These are phyloP conservation scores for Cordylochernes scorpioides DNA, from an alignment of 2,888 invertebrate species.

Conservation along the genomic window DNA sequence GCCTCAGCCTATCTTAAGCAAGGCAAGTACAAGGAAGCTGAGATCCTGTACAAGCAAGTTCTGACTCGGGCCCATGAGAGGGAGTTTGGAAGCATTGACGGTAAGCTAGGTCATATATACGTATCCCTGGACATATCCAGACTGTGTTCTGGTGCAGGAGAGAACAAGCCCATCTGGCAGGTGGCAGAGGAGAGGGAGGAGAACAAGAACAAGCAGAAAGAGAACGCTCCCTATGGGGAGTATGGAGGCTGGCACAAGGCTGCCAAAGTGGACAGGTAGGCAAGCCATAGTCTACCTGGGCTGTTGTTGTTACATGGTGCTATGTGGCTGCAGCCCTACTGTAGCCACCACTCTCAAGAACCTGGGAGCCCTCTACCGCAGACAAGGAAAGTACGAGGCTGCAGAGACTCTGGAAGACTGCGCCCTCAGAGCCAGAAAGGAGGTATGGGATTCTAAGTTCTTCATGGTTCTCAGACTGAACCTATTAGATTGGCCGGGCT, in stretches of 20 bases:
- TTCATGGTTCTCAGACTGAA: not conserved
- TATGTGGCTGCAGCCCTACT: slow-evolving; percentile 39
- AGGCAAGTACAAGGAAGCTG: slow-evolving; percentile 95
- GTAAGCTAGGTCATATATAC: slow-evolving; percentile 19
- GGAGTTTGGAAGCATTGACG: slow-evolving; percentile 85
- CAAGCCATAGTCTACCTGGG: not conserved
- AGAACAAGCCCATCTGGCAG: slow-evolving; percentile 89
- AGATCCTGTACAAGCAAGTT: slow-evolving; percentile 66
- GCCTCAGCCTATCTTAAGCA: slow-evolving; percentile 89
- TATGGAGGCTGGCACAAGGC: slow-evolving; percentile 97
- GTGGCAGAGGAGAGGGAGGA: slow-evolving; percentile 95
- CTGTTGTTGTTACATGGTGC: not conserved
- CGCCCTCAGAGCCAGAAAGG: slow-evolving; percentile 77
- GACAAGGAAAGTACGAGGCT: slow-evolving; percentile 96
- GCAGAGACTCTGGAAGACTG: slow-evolving; percentile 96
- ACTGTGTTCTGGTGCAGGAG: slow-evolving; percentile 31
- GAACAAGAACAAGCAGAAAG: slow-evolving; percentile 44
- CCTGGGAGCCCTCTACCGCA: slow-evolving; percentile 81
- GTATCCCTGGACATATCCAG: not conserved
- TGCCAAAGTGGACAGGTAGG: slow-evolving; percentile 56
- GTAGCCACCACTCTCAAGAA: slow-evolving; percentile 95
- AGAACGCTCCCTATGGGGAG: slow-evolving; percentile 50
- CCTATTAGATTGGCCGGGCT: not conserved
- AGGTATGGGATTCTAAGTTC: slow-evolving; percentile 30
- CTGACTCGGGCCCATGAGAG: slow-evolving; percentile 87